Base-by-base conservation (phyloP, 1,140 invertebrate species). In the Hirudo medicinalis region DNA sequence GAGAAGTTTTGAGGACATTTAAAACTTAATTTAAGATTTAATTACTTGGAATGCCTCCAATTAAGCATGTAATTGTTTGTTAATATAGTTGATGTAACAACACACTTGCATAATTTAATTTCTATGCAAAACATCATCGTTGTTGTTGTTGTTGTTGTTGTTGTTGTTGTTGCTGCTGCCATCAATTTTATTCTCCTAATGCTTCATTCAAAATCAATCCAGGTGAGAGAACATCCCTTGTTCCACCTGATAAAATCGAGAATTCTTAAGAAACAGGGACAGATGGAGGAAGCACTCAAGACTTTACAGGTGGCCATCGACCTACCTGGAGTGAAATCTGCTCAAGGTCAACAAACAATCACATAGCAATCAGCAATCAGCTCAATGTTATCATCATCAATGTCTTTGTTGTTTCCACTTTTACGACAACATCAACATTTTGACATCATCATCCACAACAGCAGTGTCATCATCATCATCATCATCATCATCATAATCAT, bases 191-290 rank as follows among this genome's bases (percentile, higher is more conserved):
- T 49, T 49, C 9, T 13, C 11, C 43, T 49, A 17, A 49, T 49
- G 27, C 9, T 15, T 69, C 40, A 32, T 69, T 69, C 25, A 9
- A 69, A 69, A 9, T n/a, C 73, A 13, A 49, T 49, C 9, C 71
- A 86, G 83, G 83, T 95, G 0, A 82, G 92, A 75, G 91, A 97
- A 72, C 89, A 90, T 80, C 90, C 92, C 0, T 83, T 93, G 76
- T 98, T 92, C 80, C 90, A 96, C 82, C 85, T 94, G 60, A 87
- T 94, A 0, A 87, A 87, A 75, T 92, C 91, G 0, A 83, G 90
- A 29, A 87, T 96, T 57, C 86, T 91, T 66, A 92, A 90, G 77
- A 86, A 90, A 76, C 85, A 87, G 72, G 86, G 87, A 32, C 86
- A 92, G 75, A 80, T 87, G 6, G 85, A 88, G 54, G 88, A 89